These are phyloP conservation scores for Zonotrichia leucophrys DNA, from an alignment of 2,113 vertebrate species.

Conservation along the genomic window DNA sequence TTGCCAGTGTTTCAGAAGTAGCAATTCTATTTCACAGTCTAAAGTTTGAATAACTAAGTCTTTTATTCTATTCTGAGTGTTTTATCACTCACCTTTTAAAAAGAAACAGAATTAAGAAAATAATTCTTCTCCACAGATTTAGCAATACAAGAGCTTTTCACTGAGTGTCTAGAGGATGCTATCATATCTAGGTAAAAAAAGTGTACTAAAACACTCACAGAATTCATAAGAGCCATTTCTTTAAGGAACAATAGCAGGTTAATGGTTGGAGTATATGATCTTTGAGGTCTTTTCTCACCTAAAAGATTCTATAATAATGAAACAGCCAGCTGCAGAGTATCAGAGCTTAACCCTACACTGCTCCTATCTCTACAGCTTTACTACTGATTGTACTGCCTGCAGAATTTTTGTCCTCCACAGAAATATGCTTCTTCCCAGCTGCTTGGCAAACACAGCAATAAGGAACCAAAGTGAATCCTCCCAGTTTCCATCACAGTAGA, in stretches of 20 bases:
- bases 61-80: not conserved
- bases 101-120: not conserved
- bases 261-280: not conserved
- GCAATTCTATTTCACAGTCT: not conserved
- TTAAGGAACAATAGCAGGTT: not conserved
- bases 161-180: not conserved
- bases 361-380: not conserved
- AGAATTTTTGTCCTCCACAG: not conserved
- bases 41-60: not conserved
- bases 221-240: not conserved
- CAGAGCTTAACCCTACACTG: not conserved
- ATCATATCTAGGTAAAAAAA: rapidly evolving
- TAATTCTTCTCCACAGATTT: not conserved
- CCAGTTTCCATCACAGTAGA: not conserved
- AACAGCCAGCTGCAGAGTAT: not conserved
- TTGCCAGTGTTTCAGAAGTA: not conserved
- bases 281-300: not conserved
- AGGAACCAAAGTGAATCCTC: not conserved
- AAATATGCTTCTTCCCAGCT: not conserved
- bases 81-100: not conserved
- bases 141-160: not conserved
- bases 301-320: not conserved
- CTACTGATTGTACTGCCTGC: not conserved
- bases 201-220: not conserved
- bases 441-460: not conserved